Conservation (phyloP, 2,888 invertebrate species). For the Cephalotes varians region DNA sequence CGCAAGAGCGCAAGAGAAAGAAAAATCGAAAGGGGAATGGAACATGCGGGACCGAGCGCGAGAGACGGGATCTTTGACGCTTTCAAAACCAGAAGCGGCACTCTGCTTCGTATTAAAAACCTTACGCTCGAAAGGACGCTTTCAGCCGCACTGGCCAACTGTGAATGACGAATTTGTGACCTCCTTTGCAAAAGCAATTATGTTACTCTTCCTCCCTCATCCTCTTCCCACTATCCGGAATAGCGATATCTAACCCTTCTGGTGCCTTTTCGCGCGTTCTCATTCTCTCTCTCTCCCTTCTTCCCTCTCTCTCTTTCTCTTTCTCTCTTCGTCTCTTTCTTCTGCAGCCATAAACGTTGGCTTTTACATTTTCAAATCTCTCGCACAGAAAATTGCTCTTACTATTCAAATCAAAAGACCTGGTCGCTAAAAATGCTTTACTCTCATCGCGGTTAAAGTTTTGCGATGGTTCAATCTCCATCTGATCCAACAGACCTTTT, state of each 20-base stretch:
- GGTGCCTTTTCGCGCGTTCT: slow-evolving; percentile 12
- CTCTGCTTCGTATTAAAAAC: slow-evolving; percentile 79
- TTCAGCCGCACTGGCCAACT: slow-evolving; percentile 74
- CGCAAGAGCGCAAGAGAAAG: slow-evolving; percentile 65
- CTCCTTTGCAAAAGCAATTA: slow-evolving; percentile 77
- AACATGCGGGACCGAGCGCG: slow-evolving; percentile 59
- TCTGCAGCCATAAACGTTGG: slow-evolving; percentile 64
- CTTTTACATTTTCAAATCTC: slow-evolving; percentile 76
- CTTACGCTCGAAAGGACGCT: slow-evolving; percentile 75
- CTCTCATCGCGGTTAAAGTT: slow-evolving; percentile 65
- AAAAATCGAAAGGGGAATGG: slow-evolving; percentile 33
- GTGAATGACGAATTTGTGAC: slow-evolving; percentile 77
- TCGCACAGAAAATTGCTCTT: slow-evolving; percentile 79
- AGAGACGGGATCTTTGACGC: slow-evolving; percentile 67
- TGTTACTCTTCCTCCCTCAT: slow-evolving; percentile 62
- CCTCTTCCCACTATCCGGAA: slow-evolving; percentile 37
- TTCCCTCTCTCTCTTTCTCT: not conserved
- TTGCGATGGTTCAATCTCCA: slow-evolving; percentile 69
- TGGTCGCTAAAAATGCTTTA: slow-evolving; percentile 62
- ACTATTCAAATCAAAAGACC: slow-evolving; percentile 78
- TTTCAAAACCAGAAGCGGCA: slow-evolving; percentile 79
- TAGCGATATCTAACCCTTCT: slow-evolving; percentile 44
- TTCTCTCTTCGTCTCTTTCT: slow-evolving; percentile 25
- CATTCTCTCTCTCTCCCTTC: not conserved
- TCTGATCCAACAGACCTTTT: slow-evolving; percentile 30